Conservation (phyloP, 2,113 vertebrate species). For the Pterocles gutturalis region DNA sequence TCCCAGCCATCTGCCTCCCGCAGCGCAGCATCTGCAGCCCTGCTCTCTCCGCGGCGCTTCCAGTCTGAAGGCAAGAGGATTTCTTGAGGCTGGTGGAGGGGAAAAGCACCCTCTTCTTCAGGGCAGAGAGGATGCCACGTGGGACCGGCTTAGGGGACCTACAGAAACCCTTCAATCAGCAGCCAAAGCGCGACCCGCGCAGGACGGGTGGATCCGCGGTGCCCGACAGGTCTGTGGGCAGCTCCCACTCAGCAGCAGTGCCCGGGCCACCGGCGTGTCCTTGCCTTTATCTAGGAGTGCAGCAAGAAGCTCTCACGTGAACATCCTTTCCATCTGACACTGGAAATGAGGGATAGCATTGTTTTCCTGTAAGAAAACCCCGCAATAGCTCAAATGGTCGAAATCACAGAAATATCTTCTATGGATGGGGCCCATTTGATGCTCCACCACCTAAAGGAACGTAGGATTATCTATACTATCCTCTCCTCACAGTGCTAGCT, state of each 20-base stretch:
- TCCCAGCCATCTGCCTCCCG: background rate
- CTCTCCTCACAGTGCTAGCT: background rate
- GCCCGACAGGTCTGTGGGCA: background rate
- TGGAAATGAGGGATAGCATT: background rate
- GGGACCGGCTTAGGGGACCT: background rate
- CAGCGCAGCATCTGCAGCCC: background rate
- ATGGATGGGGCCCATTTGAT: rapidly evolving
- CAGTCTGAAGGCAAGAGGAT: background rate
- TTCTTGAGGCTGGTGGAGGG: background rate
- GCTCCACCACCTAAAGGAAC: background rate
- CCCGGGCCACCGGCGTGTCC: background rate
- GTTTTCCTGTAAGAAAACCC: background rate
- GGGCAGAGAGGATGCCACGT: background rate
- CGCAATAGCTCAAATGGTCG: rapidly evolving
- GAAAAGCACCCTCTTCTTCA: background rate
- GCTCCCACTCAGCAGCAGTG: background rate
- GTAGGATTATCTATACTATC: rapidly evolving
- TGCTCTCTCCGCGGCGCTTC: rapidly evolving
- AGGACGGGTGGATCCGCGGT: rapidly evolving
- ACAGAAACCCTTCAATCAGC: background rate
- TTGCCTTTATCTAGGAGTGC: background rate
- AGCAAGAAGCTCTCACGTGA: background rate
- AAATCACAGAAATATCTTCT: background rate
- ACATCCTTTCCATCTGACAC: background rate
- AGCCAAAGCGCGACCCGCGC: rapidly evolving